Base-by-base conservation (phyloP, 2,888 invertebrate genomes). In the Dryomyza anilis region DNA sequence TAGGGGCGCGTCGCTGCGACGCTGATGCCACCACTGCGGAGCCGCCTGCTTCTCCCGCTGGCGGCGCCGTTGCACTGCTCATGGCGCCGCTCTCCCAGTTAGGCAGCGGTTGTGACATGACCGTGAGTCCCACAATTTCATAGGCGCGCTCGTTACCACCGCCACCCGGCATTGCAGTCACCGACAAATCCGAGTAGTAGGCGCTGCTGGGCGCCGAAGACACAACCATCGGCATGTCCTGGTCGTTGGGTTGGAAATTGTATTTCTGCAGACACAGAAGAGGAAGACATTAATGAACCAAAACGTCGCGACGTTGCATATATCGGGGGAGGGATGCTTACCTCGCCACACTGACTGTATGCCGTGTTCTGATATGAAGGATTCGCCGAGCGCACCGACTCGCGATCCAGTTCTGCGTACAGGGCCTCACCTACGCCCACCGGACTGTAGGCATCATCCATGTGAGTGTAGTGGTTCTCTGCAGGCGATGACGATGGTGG, bases 291-390 rank as follows among this genome's bases (percentile, higher is more conserved):
- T 43, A 16, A n/a, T n/a, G n/a, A n/a, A n/a, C n/a, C n/a, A n/a
- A n/a, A n/a, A n/a, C n/a, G n/a, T n/a, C n/a, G n/a, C n/a, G n/a
- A n/a, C n/a, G n/a, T n/a, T n/a, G n/a, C n/a, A 21, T 1, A 48
- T 14, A 21, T 19, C 3, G 60, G 43, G 27, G 43, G 2, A n/a
- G 29, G 1, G 2, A 48, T n/a, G 66, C 76, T 74, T 66, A 82
- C 83, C 78, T 84, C 83, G 68, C 84, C 83, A 74, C 84, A 84
- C 73, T 84, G 84, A 79, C 86, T 86, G 80, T 89, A 90, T 23
- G 88, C 90, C 19, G 89, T 89, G 81, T 90, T 91, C 76, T 90
- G 90, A 77, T 90, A 90, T 60, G 89, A 89, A 12, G 89, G 89
- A 76, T 85, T 85, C 25, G 81, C 84, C 23, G 83, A 83, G 60